Conservation (phyloP, 2,888 invertebrate species). For the Leucophenga montana region DNA sequence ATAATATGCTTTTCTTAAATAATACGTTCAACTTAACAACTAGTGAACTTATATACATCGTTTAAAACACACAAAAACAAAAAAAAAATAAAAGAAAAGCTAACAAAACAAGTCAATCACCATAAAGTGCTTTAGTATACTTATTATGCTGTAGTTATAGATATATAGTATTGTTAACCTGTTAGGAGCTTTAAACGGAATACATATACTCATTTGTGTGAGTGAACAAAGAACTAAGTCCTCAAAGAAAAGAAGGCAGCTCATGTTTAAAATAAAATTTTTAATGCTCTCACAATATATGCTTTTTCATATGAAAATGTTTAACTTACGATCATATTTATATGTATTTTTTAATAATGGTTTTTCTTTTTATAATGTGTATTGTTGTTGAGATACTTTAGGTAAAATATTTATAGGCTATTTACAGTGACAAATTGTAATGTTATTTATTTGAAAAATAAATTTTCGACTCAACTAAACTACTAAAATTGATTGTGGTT, state of each 20-base stretch:
- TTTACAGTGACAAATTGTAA: constrained; percentile 13
- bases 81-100: too few species aligned
- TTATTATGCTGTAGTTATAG: too few species aligned
- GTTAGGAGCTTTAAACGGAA: background rate
- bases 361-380: constrained; percentile 4
- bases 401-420: constrained; percentile 1
- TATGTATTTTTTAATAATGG: background rate
- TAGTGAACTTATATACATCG: too few species aligned
- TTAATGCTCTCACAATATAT: constrained; percentile 11
- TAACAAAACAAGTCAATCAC: background rate
- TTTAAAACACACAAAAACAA: too few species aligned
- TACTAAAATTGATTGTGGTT: too few species aligned
- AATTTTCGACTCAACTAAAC: background rate
- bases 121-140: too few species aligned
- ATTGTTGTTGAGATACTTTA: constrained; percentile 20
- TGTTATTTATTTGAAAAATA: constrained; percentile 23
- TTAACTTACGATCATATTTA: background rate
- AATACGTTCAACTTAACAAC: background rate
- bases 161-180: background rate
- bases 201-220: background rate
- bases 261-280: background rate
- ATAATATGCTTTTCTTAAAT: background rate
- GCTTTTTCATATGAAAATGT: background rate
- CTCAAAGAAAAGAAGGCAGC: background rate
- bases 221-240: background rate